A percentile compares a stretch with the other conserved stretches of the same genome.
Evolutionary conservation across 2,888 invertebrate species (phyloP).

Genomic region (Brassicogethes aeneus): DNA sequence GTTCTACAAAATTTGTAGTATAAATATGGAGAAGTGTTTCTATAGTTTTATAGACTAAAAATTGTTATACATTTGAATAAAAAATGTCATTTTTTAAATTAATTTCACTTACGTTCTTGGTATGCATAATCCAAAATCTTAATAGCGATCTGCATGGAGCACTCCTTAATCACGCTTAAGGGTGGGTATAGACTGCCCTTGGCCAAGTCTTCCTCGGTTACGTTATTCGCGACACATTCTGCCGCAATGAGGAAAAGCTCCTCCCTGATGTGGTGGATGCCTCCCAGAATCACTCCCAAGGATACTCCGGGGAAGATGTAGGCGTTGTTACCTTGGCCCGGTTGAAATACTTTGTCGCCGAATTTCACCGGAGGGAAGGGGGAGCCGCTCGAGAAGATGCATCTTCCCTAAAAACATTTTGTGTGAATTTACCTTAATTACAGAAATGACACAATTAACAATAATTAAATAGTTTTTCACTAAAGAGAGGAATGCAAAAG

Average conservation of each 20-base stretch:
- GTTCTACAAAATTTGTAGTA: no score
- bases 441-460: no score
- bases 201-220: conserved; percentile 71
- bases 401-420: conserved; percentile 62
- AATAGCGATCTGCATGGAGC: conserved; percentile 84
- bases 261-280: conserved; percentile 89
- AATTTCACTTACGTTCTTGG: conserved; percentile 56
- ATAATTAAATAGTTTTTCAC: conserved; percentile 1
- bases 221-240: conserved; percentile 76
- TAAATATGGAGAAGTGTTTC: no score
- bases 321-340: conserved; percentile 97
- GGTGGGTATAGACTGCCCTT: conserved; percentile 92
- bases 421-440: neutral
- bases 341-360: conserved; percentile 70
- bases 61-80: neutral
- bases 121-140: conserved; percentile 85
- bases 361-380: conserved; percentile 83
- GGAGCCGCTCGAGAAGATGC: conserved; percentile 92
- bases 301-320: conserved; percentile 97
- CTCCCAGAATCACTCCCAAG: conserved; percentile 85
- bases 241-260: conserved; percentile 91
- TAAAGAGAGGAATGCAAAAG: no score
- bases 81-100: neutral
- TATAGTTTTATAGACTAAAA: no score
- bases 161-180: conserved; percentile 69